Conservation (phyloP, 2,113 vertebrate species). For the Microtus richardsoni region DNA sequence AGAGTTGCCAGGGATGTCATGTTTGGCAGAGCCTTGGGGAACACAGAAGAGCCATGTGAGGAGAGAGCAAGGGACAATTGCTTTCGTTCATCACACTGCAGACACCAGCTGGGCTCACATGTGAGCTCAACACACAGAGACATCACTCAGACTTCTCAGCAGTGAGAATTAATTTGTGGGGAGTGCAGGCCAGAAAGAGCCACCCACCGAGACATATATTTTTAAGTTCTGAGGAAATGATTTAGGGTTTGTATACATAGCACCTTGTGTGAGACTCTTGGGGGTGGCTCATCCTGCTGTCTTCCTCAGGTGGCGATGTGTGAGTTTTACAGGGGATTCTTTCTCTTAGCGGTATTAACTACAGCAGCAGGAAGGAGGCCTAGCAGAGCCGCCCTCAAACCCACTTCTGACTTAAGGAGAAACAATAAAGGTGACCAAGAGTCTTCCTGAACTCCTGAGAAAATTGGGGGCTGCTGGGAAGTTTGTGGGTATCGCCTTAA, state of each 20-base stretch:
- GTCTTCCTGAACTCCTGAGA: background rate
- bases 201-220: background rate
- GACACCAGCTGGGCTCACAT: background rate
- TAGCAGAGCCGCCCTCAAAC: accelerated
- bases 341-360: background rate
- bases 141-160: background rate
- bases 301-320: no score
- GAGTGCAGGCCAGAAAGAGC: background rate
- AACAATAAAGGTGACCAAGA: background rate
- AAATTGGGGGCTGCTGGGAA: background rate
- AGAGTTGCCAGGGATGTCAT: background rate
- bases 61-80: background rate
- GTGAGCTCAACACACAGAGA: accelerated
- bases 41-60: accelerated
- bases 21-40: accelerated
- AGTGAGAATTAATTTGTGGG: accelerated
- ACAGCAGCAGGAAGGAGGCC: accelerated
- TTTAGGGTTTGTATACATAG: accelerated
- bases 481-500: accelerated
- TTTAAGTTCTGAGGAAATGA: background rate
- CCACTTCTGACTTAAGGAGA: background rate
- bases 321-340: accelerated
- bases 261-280: background rate
- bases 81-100: accelerated
- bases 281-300: background rate